A percentile compares a stretch with the other conserved stretches of the same genome.
These are phyloP conservation scores for Thamnaconus septentrionalis DNA, from an alignment of 2,113 vertebrate genomes.

Conservation along the genomic window DNA sequence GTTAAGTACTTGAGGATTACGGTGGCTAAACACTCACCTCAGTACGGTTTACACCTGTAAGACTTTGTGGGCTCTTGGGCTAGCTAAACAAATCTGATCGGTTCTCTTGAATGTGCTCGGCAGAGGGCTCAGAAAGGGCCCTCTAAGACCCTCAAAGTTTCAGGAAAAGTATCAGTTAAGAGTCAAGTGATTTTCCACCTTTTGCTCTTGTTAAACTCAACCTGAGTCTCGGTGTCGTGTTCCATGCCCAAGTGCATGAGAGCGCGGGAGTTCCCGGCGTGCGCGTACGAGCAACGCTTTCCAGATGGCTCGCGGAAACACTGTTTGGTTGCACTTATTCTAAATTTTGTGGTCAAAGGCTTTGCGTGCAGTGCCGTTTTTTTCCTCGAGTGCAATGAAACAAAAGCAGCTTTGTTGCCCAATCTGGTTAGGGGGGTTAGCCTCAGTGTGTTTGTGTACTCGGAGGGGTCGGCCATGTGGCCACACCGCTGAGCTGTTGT, in stretches of 20 bases:
- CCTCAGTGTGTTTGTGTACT: constrained; percentile 36
- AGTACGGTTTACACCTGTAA: too few relatives aligned
- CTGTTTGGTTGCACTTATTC: constrained; percentile 49
- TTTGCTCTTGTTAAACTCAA: constrained; percentile 59
- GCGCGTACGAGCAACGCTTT: constrained; percentile 58
- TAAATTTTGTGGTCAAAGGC: constrained; percentile 52
- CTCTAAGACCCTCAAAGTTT: too few relatives aligned
- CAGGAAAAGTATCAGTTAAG: constrained; percentile 48
- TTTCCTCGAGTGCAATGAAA: constrained; percentile 65
- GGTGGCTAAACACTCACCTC: too few relatives aligned
- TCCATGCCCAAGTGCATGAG: constrained; percentile 35
- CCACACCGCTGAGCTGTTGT: constrained; percentile 53
- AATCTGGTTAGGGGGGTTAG: constrained; percentile 50
- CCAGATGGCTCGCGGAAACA: constrained; percentile 70
- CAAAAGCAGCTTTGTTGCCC: constrained; percentile 75
- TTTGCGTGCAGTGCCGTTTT: constrained; percentile 61
- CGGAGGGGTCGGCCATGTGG: constrained; percentile 40
- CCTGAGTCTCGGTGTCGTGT: constrained; percentile 56
- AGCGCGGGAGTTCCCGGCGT: constrained; percentile 20
- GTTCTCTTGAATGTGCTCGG: too few relatives aligned
- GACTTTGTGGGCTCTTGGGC: too few relatives aligned
- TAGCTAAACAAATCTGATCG: too few relatives aligned
- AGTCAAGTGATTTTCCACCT: constrained; percentile 40
- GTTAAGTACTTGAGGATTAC: too few relatives aligned
- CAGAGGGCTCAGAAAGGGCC: too few relatives aligned